A percentile compares a stretch with the other conserved stretches of the same genome.
These are phyloP conservation scores for Chaetodon trifasciatus DNA, from an alignment of 2,797 vertebrate species.

Conservation along the genomic window DNA sequence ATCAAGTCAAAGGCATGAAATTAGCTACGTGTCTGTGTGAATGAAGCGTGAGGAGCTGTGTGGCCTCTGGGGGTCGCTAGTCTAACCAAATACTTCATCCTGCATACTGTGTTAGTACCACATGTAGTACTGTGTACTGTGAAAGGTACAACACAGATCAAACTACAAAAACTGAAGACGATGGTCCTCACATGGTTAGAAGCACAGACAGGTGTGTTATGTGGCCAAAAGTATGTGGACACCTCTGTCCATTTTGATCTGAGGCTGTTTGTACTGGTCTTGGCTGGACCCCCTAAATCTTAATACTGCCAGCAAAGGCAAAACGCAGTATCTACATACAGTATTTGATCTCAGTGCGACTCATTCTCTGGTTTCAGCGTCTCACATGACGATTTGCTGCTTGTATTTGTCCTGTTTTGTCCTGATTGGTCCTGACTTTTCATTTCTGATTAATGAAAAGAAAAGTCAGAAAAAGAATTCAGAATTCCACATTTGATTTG, in stretches of 20 bases:
- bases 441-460: too few relatives aligned
- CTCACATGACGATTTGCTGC: too few relatives aligned
- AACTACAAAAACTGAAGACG: too few relatives aligned
- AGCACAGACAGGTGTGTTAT: not conserved
- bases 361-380: too few relatives aligned
- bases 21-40: too few relatives aligned
- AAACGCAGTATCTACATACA: not conserved
- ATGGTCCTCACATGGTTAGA: not conserved
- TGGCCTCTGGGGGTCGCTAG: slow-evolving; percentile 24
- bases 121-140: not conserved
- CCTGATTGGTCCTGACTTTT: too few relatives aligned
- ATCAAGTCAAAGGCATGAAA: not conserved
- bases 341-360: too few relatives aligned
- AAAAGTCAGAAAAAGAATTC: too few relatives aligned
- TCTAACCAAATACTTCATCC: not conserved
- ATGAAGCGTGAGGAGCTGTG: not conserved
- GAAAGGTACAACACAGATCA: not conserved
- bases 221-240: slow-evolving; percentile 5
- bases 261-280: not conserved
- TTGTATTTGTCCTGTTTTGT: too few relatives aligned
- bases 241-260: not conserved
- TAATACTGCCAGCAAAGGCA: not conserved
- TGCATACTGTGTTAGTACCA: too few relatives aligned
- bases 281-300: not conserved
- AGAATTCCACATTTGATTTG: not conserved